Conservation (phyloP, 1,140 invertebrate genomes). For the Aphelenchoides besseyi region DNA sequence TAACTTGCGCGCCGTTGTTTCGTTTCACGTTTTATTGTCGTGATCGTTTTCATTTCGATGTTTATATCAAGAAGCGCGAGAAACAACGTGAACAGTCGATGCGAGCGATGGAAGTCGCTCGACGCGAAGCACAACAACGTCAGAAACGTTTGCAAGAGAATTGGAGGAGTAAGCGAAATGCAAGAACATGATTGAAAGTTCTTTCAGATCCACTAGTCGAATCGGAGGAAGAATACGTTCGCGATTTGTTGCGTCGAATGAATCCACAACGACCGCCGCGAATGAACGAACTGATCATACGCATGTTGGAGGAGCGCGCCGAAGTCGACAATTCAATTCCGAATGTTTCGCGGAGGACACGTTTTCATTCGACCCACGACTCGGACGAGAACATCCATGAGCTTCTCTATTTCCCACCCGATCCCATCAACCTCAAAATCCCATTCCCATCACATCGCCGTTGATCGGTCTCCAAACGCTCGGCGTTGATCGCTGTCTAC, state of each 20-base stretch:
- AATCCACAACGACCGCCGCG: neutral
- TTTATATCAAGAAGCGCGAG: neutral
- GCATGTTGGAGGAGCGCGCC: neutral
- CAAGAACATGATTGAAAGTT: neutral
- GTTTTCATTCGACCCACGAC: neutral
- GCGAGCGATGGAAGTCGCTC: neutral
- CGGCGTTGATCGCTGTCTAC: constrained; percentile 1
- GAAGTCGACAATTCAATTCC: neutral
- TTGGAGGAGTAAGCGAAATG: too few relatives aligned
- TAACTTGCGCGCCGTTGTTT: neutral
- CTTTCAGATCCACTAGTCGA: neutral
- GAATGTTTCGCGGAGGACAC: too few relatives aligned
- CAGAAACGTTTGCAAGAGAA: neutral
- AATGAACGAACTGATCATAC: neutral
- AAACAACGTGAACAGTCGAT: neutral
- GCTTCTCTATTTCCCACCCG: neutral
- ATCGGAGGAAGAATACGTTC: neutral
- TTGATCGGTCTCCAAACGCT: too few relatives aligned
- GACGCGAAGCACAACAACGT: constrained; percentile 2
- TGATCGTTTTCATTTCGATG: neutral
- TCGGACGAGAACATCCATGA: constrained; percentile 3
- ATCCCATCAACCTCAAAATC: neutral
- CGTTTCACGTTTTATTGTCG: neutral
- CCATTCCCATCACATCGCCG: neutral
- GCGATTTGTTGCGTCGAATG: neutral